Conservation (phyloP, 2,888 invertebrate species). For the Panorpa germanica region DNA sequence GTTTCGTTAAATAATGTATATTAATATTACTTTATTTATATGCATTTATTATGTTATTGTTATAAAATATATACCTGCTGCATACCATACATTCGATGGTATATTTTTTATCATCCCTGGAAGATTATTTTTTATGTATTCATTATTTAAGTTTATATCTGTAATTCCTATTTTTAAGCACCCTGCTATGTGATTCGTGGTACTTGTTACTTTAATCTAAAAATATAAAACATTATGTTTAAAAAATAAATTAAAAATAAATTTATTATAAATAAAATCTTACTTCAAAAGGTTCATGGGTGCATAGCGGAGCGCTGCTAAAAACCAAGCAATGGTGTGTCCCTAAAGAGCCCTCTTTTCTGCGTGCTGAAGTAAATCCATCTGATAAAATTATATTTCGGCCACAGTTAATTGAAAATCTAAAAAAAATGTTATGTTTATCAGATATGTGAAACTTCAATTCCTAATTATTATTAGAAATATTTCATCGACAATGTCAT, state of each 20-base stretch:
- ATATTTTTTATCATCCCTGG: constrained; percentile 42
- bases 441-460: too few species aligned
- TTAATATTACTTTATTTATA: constrained; percentile 7
- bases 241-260: too few species aligned
- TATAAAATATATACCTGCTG: constrained; percentile 18
- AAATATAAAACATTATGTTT: too few species aligned
- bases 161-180: constrained; percentile 65
- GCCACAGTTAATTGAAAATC: too few species aligned
- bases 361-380: too few species aligned
- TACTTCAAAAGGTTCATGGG: constrained; percentile 20
- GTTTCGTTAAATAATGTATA: constrained; percentile 7
- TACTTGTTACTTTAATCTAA: too few species aligned
- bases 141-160: constrained; percentile 39
- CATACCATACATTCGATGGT: constrained; percentile 36
- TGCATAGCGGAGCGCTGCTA: constrained; percentile 22
- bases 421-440: too few species aligned
- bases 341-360: too few species aligned
- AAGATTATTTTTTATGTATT: constrained; percentile 41
- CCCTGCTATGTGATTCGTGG: too few species aligned
- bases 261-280: background rate
- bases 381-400: too few species aligned
- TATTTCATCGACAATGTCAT: too few species aligned
- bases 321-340: constrained; percentile 24
- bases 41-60: background rate
- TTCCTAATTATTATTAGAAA: too few species aligned